These are phyloP conservation scores for Ahaetulla prasina DNA, from an alignment of 2,113 vertebrate species.

Conservation along the genomic window DNA sequence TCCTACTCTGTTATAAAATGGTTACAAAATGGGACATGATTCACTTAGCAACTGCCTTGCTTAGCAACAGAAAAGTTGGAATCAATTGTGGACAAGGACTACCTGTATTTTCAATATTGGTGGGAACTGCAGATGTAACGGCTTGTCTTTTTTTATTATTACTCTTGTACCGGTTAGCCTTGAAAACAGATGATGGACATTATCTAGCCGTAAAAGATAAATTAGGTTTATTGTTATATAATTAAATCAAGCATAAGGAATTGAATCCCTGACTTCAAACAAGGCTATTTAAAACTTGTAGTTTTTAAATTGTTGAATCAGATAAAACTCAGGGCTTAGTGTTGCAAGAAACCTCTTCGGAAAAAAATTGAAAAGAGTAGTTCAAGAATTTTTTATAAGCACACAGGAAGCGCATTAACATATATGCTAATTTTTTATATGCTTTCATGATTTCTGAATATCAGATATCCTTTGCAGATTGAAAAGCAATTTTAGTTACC, in stretches of 20 bases:
- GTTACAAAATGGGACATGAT: not conserved
- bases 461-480: not conserved
- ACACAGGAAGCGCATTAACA: not conserved
- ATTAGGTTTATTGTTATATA: not conserved
- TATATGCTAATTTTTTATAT: not conserved
- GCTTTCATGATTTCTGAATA: not conserved
- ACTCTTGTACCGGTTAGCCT: not conserved
- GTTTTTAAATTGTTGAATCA: not conserved
- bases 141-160: not conserved
- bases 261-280: not conserved
- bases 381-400: not conserved
- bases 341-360: not conserved
- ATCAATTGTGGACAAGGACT: not conserved
- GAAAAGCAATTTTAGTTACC: not conserved
- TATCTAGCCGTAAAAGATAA: not conserved
- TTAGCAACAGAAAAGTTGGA: not conserved
- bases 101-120: not conserved
- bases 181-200: not conserved
- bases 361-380: not conserved
- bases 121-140: not conserved
- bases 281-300: not conserved
- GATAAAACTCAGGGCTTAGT: not conserved
- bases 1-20: not conserved
- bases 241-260: not conserved
- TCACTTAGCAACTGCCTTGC: not conserved